phyloP scores from a whole-genome alignment of 2,797 vertebrate species.

The Saxicola maurus region DNA sequence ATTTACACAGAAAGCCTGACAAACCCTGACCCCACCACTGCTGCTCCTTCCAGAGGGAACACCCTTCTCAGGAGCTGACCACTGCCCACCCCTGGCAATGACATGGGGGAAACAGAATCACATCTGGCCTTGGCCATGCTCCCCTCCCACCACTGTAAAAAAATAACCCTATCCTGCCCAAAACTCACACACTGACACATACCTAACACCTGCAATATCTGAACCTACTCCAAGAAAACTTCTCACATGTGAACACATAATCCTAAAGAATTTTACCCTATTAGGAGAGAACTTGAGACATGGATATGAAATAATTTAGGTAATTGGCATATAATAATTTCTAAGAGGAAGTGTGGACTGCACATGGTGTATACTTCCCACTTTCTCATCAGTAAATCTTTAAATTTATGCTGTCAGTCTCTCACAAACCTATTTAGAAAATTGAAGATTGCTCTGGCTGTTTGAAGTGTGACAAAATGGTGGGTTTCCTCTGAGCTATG shows the following conservation, averaged over 20 bases:
- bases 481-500: neutral
- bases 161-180: neutral
- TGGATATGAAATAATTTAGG: neutral
- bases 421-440: neutral
- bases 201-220: neutral
- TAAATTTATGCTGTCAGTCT: neutral
- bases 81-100: rapidly evolving
- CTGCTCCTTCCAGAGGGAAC: rapidly evolving
- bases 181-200: rapidly evolving
- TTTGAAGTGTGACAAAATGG: neutral
- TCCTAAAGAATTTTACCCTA: neutral
- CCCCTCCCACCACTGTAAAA: neutral
- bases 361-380: rapidly evolving
- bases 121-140: no score
- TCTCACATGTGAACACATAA: neutral
- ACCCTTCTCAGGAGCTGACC: rapidly evolving
- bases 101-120: neutral
- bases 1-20: rapidly evolving
- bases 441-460: neutral
- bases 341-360: neutral
- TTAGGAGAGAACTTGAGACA: neutral
- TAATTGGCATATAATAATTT: neutral
- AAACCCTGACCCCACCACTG: rapidly evolving
- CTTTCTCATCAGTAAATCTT: neutral
- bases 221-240: neutral